A percentile compares a stretch with the other conserved stretches of the same genome.
Evolutionary conservation across 2,113 vertebrate genomes (phyloP).

Genomic region (Oryzias woworae): DNA sequence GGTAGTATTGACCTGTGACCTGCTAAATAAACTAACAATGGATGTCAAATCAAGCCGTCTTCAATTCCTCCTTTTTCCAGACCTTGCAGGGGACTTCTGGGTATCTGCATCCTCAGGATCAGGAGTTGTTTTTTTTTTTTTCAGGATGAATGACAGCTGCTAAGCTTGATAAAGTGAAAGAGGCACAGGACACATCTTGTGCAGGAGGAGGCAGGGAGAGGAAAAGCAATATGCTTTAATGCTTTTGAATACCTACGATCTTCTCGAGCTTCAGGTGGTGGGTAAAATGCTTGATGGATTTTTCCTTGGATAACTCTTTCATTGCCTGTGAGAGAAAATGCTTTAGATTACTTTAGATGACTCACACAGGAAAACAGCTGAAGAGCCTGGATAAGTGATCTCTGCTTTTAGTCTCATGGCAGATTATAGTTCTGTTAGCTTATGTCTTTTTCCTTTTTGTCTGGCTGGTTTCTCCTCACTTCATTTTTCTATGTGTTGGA

Average conservation of each 20-base stretch:
- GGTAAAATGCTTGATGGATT: conserved; percentile 1
- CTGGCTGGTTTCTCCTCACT: conserved; percentile 20
- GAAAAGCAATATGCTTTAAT: neutral
- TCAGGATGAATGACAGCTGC: conserved; percentile 21
- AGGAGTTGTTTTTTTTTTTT: neutral
- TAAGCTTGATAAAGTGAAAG: conserved; percentile 9
- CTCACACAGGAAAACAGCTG: conserved; percentile 9
- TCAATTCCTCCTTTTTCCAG: conserved; percentile 1
- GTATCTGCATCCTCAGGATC: neutral
- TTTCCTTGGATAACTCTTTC: conserved; percentile 12
- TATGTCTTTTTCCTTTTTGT: conserved; percentile 3
- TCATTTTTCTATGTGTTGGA: neutral
- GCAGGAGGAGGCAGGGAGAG: neutral
- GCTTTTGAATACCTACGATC: conserved; percentile 3
- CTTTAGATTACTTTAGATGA: conserved; percentile 20
- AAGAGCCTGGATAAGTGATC: conserved; percentile 16
- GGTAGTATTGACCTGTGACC: too few relatives aligned
- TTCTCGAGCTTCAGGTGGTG: neutral
- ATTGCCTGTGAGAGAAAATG: conserved; percentile 6
- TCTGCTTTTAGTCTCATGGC: conserved; percentile 4
- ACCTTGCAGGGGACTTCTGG: neutral
- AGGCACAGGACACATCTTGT: neutral
- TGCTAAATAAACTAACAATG: neutral
- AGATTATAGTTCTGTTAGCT: conserved; percentile 12
- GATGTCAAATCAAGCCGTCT: neutral